phyloP scores from a whole-genome alignment of 1,140 invertebrate genomes.

The Leptopilina clavipes region DNA sequence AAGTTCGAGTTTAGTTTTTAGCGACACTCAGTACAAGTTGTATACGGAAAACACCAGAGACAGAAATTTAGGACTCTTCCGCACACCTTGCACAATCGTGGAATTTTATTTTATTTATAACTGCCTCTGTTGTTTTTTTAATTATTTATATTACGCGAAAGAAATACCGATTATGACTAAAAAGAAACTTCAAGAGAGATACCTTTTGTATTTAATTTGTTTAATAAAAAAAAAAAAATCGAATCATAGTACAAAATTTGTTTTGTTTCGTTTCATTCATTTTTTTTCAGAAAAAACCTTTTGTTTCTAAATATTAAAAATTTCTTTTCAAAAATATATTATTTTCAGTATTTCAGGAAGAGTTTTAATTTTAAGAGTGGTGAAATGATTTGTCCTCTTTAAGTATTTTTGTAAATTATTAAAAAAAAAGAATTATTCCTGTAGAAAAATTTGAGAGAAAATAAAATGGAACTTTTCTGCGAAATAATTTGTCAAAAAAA shows the following conservation, averaged over 20 bases:
- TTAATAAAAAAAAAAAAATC: conserved; percentile 73
- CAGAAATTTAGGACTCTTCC: conserved; percentile 21
- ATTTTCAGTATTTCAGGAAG: not conserved
- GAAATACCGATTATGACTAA: conserved; percentile 41
- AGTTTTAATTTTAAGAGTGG: conserved; percentile 39
- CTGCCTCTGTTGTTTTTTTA: conserved; percentile 43
- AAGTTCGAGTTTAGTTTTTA: conserved; percentile 31
- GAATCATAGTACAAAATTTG: conserved; percentile 69
- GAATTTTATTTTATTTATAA: conserved; percentile 28
- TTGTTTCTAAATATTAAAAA: not conserved
- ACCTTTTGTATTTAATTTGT: conserved; percentile 72
- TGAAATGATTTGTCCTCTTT: conserved; percentile 39
- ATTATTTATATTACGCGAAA: conserved; percentile 51
- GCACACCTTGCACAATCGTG: conserved; percentile 17
- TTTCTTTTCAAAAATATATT: not conserved
- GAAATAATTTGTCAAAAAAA: conserved; percentile 17
- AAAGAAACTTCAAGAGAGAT: conserved; percentile 42
- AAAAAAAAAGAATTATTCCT: not conserved
- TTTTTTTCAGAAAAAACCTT: not conserved
- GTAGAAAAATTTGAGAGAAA: not conserved
- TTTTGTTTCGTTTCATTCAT: conserved; percentile 44
- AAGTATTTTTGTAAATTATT: conserved; percentile 13
- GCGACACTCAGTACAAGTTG: conserved; percentile 28
- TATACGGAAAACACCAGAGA: conserved; percentile 28
- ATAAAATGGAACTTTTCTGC: conserved; percentile 16